phyloP scores from a whole-genome alignment of 2,888 invertebrate genomes.

The Schrankia costaestrigalis region DNA sequence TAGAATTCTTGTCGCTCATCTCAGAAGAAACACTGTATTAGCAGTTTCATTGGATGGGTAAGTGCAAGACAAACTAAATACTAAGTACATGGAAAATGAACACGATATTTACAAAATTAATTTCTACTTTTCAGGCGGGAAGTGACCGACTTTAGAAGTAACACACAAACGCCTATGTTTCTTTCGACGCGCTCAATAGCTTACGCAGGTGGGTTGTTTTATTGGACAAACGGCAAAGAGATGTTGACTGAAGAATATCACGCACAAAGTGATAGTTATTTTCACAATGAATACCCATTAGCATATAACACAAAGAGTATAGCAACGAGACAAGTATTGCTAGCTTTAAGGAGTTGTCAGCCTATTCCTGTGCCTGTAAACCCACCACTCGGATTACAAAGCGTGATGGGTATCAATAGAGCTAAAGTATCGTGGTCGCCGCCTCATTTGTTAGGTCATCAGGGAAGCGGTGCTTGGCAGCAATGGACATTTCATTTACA shows the following conservation, averaged over 20 bases:
- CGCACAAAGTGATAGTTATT: conserved; percentile 84
- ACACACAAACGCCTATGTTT: conserved; percentile 88
- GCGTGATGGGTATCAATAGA: conserved; percentile 86
- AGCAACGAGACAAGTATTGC: conserved; percentile 63
- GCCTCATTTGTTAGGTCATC: conserved; percentile 87
- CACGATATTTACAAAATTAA: background rate
- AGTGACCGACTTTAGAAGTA: conserved; percentile 85
- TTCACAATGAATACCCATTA: conserved; percentile 87
- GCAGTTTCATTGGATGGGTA: conserved; percentile 92
- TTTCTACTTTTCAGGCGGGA: conserved; percentile 77
- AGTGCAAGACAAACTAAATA: too few relatives aligned
- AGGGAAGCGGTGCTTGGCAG: conserved; percentile 84
- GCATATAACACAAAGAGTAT: conserved; percentile 62
- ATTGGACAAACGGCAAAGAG: conserved; percentile 91
- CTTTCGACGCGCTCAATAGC: conserved; percentile 87
- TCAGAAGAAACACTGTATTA: conserved; percentile 87
- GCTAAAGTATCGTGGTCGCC: conserved; percentile 91
- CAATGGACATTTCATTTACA: conserved; percentile 90
- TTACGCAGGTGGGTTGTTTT: conserved; percentile 88
- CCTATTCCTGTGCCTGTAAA: conserved; percentile 90
- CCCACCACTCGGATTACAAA: conserved; percentile 89
- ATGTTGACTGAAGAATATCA: conserved; percentile 91
- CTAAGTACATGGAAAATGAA: too few relatives aligned
- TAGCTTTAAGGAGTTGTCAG: conserved; percentile 85
- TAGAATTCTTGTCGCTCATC: conserved; percentile 87